Percentiles rank a stretch among this genome's conserved stretches.
Conservation (phyloP, 1,140 invertebrate species). For the Solenopsis fugax region DNA sequence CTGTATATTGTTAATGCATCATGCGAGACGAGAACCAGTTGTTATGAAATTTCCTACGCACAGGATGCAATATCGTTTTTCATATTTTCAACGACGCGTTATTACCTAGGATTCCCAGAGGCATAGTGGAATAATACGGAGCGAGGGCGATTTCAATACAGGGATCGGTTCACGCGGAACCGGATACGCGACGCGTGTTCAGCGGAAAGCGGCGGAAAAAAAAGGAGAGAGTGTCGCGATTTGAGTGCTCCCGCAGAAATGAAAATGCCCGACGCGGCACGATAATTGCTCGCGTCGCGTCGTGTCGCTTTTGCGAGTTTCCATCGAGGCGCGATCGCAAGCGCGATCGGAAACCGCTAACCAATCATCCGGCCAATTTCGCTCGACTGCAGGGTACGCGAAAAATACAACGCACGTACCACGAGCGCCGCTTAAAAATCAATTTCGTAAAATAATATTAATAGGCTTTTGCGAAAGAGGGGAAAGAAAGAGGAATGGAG, state of each 20-base stretch:
- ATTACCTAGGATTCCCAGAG: constrained; percentile 49
- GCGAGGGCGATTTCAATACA: constrained; percentile 34
- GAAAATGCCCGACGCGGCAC: constrained; percentile 46
- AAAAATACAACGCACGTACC: constrained; percentile 30
- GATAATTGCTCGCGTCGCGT: constrained; percentile 53
- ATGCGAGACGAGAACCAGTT: constrained; percentile 21
- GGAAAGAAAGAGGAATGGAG: too few relatives aligned
- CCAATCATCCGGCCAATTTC: constrained; percentile 59
- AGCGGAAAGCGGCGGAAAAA: not conserved
- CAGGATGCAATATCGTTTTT: constrained; percentile 33
- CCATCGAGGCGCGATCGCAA: constrained; percentile 48
- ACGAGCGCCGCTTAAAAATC: constrained; percentile 43
- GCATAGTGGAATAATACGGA: constrained; percentile 46
- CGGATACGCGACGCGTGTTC: constrained; percentile 44
- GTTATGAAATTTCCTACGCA: constrained; percentile 25
- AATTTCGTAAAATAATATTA: constrained; percentile 55
- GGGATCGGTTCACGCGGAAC: constrained; percentile 23
- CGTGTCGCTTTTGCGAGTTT: constrained; percentile 35
- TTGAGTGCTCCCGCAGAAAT: constrained; percentile 53
- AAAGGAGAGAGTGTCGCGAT: constrained; percentile 47
- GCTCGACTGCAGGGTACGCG: not conserved
- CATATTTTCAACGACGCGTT: constrained; percentile 36
- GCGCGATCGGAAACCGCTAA: constrained; percentile 55
- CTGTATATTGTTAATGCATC: constrained; percentile 4
- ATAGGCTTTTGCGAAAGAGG: not conserved